These are phyloP conservation scores for Panthera uncia DNA, from an alignment of 2,113 vertebrate genomes.

Conservation along the genomic window DNA sequence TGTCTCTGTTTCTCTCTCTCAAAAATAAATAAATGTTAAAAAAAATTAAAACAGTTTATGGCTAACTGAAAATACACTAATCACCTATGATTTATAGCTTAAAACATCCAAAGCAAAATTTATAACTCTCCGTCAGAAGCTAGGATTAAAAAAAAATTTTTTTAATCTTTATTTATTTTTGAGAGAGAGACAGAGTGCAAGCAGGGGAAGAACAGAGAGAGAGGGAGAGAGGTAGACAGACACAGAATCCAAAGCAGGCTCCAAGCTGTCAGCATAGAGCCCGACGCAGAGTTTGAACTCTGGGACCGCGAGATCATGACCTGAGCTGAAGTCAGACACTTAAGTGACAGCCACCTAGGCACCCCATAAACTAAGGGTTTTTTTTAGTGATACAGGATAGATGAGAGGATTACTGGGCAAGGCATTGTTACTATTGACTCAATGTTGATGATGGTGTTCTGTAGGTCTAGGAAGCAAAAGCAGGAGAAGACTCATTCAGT, in stretches of 20 bases:
- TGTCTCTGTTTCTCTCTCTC: too few species aligned
- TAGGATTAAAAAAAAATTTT: background rate
- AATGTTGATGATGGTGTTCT: background rate
- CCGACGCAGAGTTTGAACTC: too few species aligned
- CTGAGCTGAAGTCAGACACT: too few species aligned
- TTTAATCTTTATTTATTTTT: too few species aligned
- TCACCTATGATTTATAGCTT: background rate
- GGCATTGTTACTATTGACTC: background rate
- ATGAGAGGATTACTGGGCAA: background rate
- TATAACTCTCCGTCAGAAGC: background rate
- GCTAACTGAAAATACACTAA: slow-evolving; percentile 2
- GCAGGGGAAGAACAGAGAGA: too few species aligned
- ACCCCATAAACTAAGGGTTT: background rate
- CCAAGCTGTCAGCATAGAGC: too few species aligned
- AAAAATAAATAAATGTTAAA: too few species aligned
- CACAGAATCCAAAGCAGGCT: too few species aligned
- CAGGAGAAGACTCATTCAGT: background rate
- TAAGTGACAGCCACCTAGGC: too few species aligned
- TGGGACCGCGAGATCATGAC: too few species aligned
- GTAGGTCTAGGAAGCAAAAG: background rate
- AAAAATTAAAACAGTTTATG: background rate
- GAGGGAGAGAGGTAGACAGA: too few species aligned
- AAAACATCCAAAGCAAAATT: background rate
- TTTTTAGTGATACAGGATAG: background rate
- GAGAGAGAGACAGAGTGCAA: too few species aligned